Evolutionary conservation across 2,888 invertebrate species (phyloP), one percentile per base, ranked within the genome.

Genomic region (Kuschelorhynchus macadamiae): DNA sequence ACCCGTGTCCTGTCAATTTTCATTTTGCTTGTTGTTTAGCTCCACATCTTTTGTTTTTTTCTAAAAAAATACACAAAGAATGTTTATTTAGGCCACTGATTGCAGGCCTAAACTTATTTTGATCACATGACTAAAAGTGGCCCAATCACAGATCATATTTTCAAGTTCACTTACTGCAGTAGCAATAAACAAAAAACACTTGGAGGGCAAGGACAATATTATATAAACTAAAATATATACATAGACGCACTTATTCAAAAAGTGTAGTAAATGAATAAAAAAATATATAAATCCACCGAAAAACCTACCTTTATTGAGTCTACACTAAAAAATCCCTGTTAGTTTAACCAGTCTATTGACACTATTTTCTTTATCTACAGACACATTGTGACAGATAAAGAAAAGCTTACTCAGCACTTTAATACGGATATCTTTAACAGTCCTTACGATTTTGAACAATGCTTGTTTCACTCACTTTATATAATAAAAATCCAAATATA

Each of bases 1-100:
- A 93, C 86, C 83, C 92, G 91, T 77, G 88, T 89, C 78, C 91
- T 88, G 81, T 94, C 94, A 79, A 94, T 92, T 87, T 92, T 93
- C 94, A 94, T 94, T 65, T 72, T 75, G 57, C 57, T 63, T 61
- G 41, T 12, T 50, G 17, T 61, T 47, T 20, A 52, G 41, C 57
- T 50, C 56, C 57, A 61, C 62, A 60, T 56, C 14, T 14, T 60
- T 32, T 49, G 47, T 9, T 50, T 52, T 52, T 21, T 41, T 7
- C 12, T 25, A 25, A 33, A 36, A 46, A 39, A 8, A 33, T 36
- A 36, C 36, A 47, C 8, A 57, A 32, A 18, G 7, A 11, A 7
- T 20, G 21, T 14, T 11, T 7, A 41, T 41, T 21, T 42, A 49
- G 42, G n/a, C 30, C 3, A 25, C 12, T 49, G 30, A 41, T 21